Percentiles rank a stretch among this genome's conserved stretches.
Conservation (phyloP, 2,888 invertebrate species). For the Auanema freiburgensis region DNA sequence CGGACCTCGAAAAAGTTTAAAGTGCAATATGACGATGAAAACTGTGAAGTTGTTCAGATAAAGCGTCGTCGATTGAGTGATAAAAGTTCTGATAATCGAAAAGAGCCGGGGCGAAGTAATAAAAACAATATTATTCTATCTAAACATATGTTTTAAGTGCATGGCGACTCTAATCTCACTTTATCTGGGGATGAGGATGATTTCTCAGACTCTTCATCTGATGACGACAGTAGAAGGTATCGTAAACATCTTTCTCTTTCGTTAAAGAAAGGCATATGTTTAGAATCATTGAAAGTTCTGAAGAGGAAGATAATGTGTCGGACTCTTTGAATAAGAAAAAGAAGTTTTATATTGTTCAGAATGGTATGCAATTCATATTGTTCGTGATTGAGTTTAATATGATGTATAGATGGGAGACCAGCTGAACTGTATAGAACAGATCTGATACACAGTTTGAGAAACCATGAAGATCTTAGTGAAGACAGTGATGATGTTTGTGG, state of each 20-base stretch:
- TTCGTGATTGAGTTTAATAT: neutral
- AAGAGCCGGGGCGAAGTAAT: neutral
- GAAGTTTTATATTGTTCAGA: slow-evolving; percentile 20
- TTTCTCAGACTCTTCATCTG: slow-evolving; percentile 1
- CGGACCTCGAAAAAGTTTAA: too few species aligned
- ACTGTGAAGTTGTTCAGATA: neutral
- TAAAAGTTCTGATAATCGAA: neutral
- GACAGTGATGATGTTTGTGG: slow-evolving; percentile 22
- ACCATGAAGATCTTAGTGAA: slow-evolving; percentile 14
- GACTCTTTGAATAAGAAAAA: slow-evolving; percentile 10
- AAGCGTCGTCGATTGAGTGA: neutral
- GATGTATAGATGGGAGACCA: slow-evolving; percentile 17
- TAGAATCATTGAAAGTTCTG: slow-evolving; percentile 1
- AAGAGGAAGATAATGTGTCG: slow-evolving; percentile 10
- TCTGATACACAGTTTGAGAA: slow-evolving; percentile 22
- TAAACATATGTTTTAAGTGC: neutral
- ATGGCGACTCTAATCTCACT: slow-evolving; percentile 1
- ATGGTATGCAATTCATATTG: slow-evolving; percentile 10
- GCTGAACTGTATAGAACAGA: slow-evolving; percentile 42
- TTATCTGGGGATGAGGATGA: slow-evolving; percentile 3
- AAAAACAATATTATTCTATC: neutral
- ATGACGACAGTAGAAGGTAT: neutral
- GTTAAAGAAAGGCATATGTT: too few species aligned
- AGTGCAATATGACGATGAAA: too few species aligned
- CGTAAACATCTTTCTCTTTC: too few species aligned